Percentiles rank a stretch among this genome's conserved stretches.
Evolutionary conservation across 2,797 vertebrate species (phyloP).

Genomic region (Danio kyathit): DNA sequence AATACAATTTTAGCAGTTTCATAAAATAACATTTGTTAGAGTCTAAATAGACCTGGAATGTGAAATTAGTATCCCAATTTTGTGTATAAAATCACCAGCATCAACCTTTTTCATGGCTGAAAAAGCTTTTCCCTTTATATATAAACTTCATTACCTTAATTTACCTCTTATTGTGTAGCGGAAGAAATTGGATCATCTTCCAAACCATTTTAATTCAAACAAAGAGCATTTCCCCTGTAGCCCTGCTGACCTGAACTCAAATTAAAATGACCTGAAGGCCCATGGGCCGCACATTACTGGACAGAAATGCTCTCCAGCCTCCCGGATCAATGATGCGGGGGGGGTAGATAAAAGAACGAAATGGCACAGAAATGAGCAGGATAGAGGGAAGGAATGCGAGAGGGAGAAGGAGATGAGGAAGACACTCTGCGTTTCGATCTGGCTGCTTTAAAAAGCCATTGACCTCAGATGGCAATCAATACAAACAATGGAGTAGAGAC

Average conservation of each 20-base stretch:
- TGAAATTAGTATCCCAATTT: too few relatives aligned
- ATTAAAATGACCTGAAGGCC: constrained; percentile 39
- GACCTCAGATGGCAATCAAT: constrained; percentile 63
- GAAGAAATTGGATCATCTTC: constrained; percentile 24
- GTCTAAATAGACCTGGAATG: too few relatives aligned
- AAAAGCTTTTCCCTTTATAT: not conserved
- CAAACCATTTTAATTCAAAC: constrained; percentile 34
- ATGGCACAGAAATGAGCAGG: constrained; percentile 8
- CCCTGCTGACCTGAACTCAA: constrained; percentile 32
- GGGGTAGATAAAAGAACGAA: constrained; percentile 41
- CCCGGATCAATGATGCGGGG: constrained; percentile 9
- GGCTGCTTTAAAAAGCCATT: constrained; percentile 67
- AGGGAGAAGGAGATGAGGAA: constrained; percentile 30
- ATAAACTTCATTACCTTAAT: constrained; percentile 27
- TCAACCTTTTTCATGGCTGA: too few relatives aligned
- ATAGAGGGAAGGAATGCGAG: constrained; percentile 29
- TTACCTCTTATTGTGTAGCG: constrained; percentile 15
- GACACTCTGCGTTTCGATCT: constrained; percentile 57
- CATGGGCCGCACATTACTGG: constrained; percentile 17
- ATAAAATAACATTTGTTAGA: too few relatives aligned
- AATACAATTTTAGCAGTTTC: too few relatives aligned
- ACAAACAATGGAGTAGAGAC: constrained; percentile 54
- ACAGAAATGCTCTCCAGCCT: constrained; percentile 25
- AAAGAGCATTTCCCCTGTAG: constrained; percentile 37
- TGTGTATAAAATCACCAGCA: too few relatives aligned